Base-by-base conservation (phyloP, 2,113 vertebrate genomes). In the Tiliqua scincoides region DNA sequence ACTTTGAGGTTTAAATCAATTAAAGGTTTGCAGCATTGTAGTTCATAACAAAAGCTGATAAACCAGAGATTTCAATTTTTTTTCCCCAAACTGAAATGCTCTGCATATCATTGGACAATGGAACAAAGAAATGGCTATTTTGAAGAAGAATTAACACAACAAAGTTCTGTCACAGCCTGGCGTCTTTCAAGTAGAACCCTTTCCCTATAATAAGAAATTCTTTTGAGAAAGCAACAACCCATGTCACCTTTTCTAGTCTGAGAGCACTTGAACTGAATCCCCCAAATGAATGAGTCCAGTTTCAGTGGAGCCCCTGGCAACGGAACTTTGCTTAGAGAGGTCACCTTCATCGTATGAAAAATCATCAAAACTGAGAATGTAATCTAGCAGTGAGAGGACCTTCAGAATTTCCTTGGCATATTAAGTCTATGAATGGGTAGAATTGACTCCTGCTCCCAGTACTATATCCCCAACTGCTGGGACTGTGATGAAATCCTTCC, bases 261-360 rank as follows among this genome's bases (percentile, higher is more conserved):
- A 74, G 88, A 85, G 17, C 11, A 70, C 77, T 75, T 6, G 54
- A 25, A 85, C 85, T 87, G 2, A 6, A 73, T 88, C 70, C 30
- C 23, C 62, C 6, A 2, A 81, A 77, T 25, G 80, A 86, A 89
- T 4, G n/a, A 87, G 1, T 0, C 25, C 35, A 18, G 35, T 86
- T 87, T 87, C 73, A 27, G 21, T 48, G n/a, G 9, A 86, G 20
- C 18, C 2, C n/a, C 25, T 84, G 65, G 48, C 73, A 87, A 37
- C 0, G 1, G 10, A 84, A 76, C 20, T 1, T 79, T 35, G 12
- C 74, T 92, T 81, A 79, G 82, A 83, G 54, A 30, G 12, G 76
- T 86, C 67, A 90, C 25, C n/a, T 89, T 89, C 79, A 52, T 63
- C 90, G 71, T 65, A 87, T 7, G n/a, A 80, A 88, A 90, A 86